Evolutionary conservation across 2,888 invertebrate genomes (phyloP), one percentile per base, ranked within the genome.

Genomic region (Melanotus villosus): DNA sequence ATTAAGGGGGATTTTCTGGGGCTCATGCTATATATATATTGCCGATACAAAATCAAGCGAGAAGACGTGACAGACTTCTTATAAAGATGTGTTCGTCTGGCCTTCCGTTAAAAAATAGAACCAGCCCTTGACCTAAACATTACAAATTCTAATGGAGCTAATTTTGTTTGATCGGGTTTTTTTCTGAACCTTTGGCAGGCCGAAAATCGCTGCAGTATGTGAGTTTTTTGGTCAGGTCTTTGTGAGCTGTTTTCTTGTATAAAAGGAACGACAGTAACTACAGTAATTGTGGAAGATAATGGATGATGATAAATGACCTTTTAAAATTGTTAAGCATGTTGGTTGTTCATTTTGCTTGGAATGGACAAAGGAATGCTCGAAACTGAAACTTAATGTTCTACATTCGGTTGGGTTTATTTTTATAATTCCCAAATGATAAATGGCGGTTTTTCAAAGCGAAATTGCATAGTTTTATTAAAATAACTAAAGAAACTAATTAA

Each of bases 251-350:
- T 23, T 43, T 47, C 47, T 47, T 47, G 47, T 23, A 23, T 19
- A 19, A 4, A n/a, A 12, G 10, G 36, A 56, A n/a, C 18, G 26
- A 41, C 57, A 26, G 18, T 6, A 21, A 26, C 36, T 26, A 12
- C 23, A 23, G 47, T 47, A 47, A 45, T 45, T 57, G 12, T 18
- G 18, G 12, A 12, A 38, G 18, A 34, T 57, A 34, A 57, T 57
- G 41, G 26, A 57, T 41, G 57, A 38, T 57, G 57, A 57, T 57
- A 41, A 57, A 57, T 57, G 38, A 57, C 23, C 14, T 36, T 56
- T 36, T 36, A 36, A 21, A 23, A 38, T 21, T 57, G 23, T 41
- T 41, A 12, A 16, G 41, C 41, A 41, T 18, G 14, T 18, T 2
- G n/a, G 3, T 34, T 12, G 12, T 12, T 34, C 34, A 12, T 34